Base-by-base conservation (phyloP, 2,888 invertebrate genomes). In the Glaucopsyche alexis region DNA sequence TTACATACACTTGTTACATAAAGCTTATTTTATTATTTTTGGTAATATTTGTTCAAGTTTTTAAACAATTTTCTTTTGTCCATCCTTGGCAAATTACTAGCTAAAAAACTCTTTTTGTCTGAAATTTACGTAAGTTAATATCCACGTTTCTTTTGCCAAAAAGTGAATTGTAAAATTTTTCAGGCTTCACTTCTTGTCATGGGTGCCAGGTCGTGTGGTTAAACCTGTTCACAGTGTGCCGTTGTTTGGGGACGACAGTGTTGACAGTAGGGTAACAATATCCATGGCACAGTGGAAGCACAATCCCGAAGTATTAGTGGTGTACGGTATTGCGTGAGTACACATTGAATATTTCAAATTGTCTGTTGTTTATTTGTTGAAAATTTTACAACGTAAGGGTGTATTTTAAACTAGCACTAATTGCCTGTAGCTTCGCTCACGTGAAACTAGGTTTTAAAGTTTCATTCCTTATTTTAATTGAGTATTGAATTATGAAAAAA, bases 221-320 rank as follows among this genome's bases (percentile, higher is more conserved):
- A 84, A 85, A 50, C 86, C 86, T 0, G 91, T 91, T 7, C 95
- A 94, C 80, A 93, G 94, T 75, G 93, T 94, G 45, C 94, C 94
- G 9, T 83, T 95, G 47, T 95, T 95, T 74, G 94, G 94, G 52
- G 95, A 94, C 78, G 95, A 95, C 80, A 90, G 90, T 71, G 94
- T 95, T 14, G 95, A 95, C 79, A 94, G 93, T 82, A 90, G 94
- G 45, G 94, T 95, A 71, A 90, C 90, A 52, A 94, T 95, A 71
- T 94, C 94, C 38, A 94, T 95, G 93, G 94, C 94, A 9, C 95
- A 95, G 79, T 95, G 95, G 95, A 94, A 93, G 75, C 93, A 94
- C 78, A 94, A 94, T 79, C 93, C 94, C 52, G 90, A 88, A 11
- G 93, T 94, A 14, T 84, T 95, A 49, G 94, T 95, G 71, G 94